Percentiles rank a stretch among this genome's conserved stretches.
These are phyloP conservation scores for Monomorium pharaonis DNA, from an alignment of 1,140 invertebrate species.

Conservation along the genomic window DNA sequence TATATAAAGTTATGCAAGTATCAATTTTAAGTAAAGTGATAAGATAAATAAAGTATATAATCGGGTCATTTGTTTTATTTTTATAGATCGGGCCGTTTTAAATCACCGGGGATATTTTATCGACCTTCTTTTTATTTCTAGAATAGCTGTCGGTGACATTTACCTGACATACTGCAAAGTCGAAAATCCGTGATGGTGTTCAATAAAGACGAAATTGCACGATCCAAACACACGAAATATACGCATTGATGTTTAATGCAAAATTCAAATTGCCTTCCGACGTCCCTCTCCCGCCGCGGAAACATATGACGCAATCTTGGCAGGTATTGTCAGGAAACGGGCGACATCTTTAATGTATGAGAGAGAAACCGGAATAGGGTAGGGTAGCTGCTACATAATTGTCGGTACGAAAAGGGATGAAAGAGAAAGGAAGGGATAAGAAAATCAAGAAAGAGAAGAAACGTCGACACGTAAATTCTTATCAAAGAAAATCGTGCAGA, in stretches of 20 bases:
- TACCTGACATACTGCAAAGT: constrained; percentile 38
- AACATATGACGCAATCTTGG: constrained; percentile 83
- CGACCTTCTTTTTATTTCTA: neutral
- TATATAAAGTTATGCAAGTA: neutral
- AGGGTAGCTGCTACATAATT: constrained; percentile 63
- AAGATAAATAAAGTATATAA: neutral
- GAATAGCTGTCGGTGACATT: neutral
- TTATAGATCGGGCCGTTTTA: neutral
- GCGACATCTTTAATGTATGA: constrained; percentile 83
- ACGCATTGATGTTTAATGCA: constrained; percentile 83
- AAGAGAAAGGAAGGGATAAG: constrained; percentile 47
- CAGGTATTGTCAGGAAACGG: constrained; percentile 79
- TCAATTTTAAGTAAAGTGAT: neutral
- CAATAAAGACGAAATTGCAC: constrained; percentile 80
- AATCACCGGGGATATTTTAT: neutral
- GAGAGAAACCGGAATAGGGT: constrained; percentile 64
- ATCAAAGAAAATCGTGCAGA: constrained; percentile 66
- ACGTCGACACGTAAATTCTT: constrained; percentile 67
- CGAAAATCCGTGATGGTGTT: constrained; percentile 60
- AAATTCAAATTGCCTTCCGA: constrained; percentile 79
- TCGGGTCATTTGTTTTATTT: neutral
- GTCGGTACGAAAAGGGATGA: constrained; percentile 56
- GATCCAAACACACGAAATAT: constrained; percentile 71
- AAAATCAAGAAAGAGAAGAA: neutral
- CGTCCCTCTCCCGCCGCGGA: constrained; percentile 33